phyloP scores from a whole-genome alignment of 2,888 invertebrate species.

The Scaptomyza reducta region DNA sequence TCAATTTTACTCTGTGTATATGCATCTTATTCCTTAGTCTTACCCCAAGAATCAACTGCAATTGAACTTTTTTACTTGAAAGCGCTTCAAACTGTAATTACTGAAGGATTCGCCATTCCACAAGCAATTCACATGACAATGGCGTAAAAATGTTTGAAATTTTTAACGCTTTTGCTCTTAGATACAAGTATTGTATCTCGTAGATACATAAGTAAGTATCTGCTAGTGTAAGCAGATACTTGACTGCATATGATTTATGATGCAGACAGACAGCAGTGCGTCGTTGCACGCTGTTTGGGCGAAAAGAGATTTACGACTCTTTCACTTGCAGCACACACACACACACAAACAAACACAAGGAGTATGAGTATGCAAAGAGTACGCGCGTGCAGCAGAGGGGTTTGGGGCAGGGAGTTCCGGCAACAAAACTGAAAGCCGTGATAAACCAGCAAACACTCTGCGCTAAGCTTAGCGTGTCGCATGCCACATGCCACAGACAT shows the following conservation, averaged over 20 bases:
- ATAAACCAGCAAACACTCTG: constrained; percentile 55
- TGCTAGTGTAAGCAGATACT: constrained; percentile 44
- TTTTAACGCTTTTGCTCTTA: constrained; percentile 36
- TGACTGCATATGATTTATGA: constrained; percentile 75
- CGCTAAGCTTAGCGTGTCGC: constrained; percentile 53
- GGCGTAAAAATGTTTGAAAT: constrained; percentile 56
- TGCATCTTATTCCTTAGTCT: background rate
- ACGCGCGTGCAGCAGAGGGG: constrained; percentile 35
- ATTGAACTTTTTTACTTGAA: background rate
- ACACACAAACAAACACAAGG: constrained; percentile 18
- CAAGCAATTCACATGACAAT: constrained; percentile 47
- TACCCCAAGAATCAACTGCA: background rate
- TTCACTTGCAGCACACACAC: constrained; percentile 49
- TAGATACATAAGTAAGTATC: constrained; percentile 29
- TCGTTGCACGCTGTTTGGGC: constrained; percentile 43
- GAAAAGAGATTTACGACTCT: constrained; percentile 67
- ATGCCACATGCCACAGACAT: constrained; percentile 33
- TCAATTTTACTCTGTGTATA: no score
- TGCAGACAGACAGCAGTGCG: constrained; percentile 56
- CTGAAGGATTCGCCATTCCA: constrained; percentile 17
- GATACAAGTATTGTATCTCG: constrained; percentile 35
- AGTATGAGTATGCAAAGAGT: constrained; percentile 63
- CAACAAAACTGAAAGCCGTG: constrained; percentile 39
- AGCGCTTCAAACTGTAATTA: constrained; percentile 30
- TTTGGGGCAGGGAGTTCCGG: background rate